Conservation (phyloP, 92 coral and sea anemone genomes). For the Zoanthus sociatus region DNA sequence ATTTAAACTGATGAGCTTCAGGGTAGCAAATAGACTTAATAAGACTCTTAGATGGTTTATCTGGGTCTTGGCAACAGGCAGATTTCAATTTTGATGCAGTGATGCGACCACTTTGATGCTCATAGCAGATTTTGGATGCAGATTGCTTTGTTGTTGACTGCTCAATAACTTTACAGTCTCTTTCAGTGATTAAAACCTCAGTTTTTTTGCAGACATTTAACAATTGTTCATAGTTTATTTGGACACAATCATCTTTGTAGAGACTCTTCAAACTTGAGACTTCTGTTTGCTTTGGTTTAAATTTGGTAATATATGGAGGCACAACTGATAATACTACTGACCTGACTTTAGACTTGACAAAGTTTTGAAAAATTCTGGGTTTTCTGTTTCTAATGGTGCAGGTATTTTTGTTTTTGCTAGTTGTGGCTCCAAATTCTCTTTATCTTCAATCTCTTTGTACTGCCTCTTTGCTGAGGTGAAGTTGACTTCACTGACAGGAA, state of each 20-base stretch:
- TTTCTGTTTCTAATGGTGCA: slow-evolving; percentile 45
- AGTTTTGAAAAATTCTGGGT: slow-evolving; percentile 24
- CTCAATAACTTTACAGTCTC: slow-evolving; percentile 47
- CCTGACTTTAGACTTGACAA: slow-evolving; percentile 17
- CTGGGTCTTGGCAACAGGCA: slow-evolving; percentile 51
- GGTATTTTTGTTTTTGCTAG: slow-evolving; percentile 8
- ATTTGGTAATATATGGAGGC: slow-evolving; percentile 36
- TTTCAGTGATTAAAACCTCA: slow-evolving; percentile 28
- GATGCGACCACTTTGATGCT: slow-evolving; percentile 56
- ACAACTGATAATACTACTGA: slow-evolving; percentile 50
- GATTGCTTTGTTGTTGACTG: slow-evolving; percentile 49
- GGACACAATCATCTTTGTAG: slow-evolving; percentile 28
- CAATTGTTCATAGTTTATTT: too few relatives aligned
- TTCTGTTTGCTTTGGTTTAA: slow-evolving; percentile 24
- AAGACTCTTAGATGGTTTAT: slow-evolving; percentile 64
- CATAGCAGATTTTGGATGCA: slow-evolving; percentile 55
- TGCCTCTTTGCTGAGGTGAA: slow-evolving; percentile 55
- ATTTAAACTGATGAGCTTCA: slow-evolving; percentile 48
- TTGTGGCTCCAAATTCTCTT: background rate
- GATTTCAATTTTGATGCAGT: slow-evolving; percentile 56
- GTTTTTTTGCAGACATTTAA: background rate
- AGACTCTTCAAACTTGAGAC: background rate
- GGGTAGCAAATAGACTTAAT: slow-evolving; percentile 66
- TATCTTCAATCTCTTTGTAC: slow-evolving; percentile 37
- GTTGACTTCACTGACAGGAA: slow-evolving; percentile 29